A percentile compares a stretch with the other conserved stretches of the same genome.
Evolutionary conservation across 2,888 invertebrate genomes (phyloP).

Genomic region (Chesias legatella): DNA sequence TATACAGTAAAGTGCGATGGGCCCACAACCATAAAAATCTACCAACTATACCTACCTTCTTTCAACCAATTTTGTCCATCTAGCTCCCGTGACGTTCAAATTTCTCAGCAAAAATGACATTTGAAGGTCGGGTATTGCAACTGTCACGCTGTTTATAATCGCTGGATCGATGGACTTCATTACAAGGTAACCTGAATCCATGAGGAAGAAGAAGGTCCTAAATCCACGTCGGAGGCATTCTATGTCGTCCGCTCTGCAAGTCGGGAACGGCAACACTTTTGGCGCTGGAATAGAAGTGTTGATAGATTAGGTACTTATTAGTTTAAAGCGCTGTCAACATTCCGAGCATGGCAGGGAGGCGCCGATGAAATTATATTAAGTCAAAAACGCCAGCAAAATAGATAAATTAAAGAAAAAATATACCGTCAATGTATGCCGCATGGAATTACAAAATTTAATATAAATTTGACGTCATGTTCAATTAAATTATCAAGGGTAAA

Average conservation of each 20-base stretch:
- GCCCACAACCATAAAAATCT: no score
- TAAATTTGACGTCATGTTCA: no score
- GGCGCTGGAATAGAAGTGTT: constrained; percentile 37
- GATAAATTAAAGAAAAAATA: no score
- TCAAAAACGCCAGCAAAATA: no score
- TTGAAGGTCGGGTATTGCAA: constrained; percentile 57
- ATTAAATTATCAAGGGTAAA: no score
- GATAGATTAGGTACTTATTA: no score
- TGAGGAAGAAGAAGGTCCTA: constrained; percentile 67
- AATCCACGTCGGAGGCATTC: constrained; percentile 63
- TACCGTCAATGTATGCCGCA: no score
- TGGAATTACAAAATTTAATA: no score
- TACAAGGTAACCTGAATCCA: constrained; percentile 59
- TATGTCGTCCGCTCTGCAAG: constrained; percentile 58
- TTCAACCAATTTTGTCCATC: constrained; percentile 61
- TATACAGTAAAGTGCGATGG: no score
- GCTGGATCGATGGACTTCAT: constrained; percentile 63
- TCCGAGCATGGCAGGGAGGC: no score
- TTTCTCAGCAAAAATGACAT: constrained; percentile 59
- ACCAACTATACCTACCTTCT: constrained; percentile 44
- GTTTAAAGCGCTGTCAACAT: no score
- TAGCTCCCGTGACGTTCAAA: constrained; percentile 65
- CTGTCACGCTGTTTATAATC: constrained; percentile 56
- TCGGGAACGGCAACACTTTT: constrained; percentile 60
- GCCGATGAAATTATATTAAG: no score